Evolutionary conservation across 2,888 invertebrate genomes (phyloP), one percentile per base, ranked within the genome.

Genomic region (Tetanocera ferruginea): DNA sequence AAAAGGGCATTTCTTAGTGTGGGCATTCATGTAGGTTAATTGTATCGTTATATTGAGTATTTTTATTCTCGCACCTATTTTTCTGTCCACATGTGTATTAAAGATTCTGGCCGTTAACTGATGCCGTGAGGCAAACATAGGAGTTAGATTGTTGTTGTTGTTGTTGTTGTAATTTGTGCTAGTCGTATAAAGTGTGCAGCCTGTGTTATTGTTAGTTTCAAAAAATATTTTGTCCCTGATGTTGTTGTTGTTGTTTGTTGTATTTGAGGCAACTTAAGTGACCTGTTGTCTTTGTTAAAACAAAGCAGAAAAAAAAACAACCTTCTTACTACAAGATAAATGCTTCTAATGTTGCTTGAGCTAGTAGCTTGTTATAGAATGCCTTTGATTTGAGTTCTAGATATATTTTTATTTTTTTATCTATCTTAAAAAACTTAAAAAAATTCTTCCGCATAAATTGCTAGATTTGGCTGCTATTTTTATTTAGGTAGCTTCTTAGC

Each of bases 101-200:
- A 19, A 25, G 8, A 72, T 60, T 37, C 57, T 57, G 37, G 25
- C 17, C 43, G 72, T 60, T 72, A 72, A 69, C 69, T 69, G 69
- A 69, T 69, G 69, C 28, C 51, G 23, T 23, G 9, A 5, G 14
- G 43, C 43, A 11, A 43, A 11, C 43, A 43, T 43, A 43, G 43
- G 2, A 43, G 43, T 14, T 11, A 14, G 43, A n/a, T 51, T 52
- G 72, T 34, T 57, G 57, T 57, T 57, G 72, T 4, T 71, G 17
- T 19, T 55, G 52, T n/a, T 55, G 55, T 51, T 25, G 23, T 23
- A 19, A 31, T n/a, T 19, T 3, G 17, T 55, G 19, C 34, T 55
- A 19, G 6, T 55, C n/a, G 49, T 71, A 55, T 55, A 55, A 9
- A 8, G 52, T 52, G 28, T 19, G 49, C 25, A 43, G 43, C 23